These are phyloP conservation scores for Molossus alvarezi DNA, from an alignment of 2,797 vertebrate genomes.

Conservation along the genomic window DNA sequence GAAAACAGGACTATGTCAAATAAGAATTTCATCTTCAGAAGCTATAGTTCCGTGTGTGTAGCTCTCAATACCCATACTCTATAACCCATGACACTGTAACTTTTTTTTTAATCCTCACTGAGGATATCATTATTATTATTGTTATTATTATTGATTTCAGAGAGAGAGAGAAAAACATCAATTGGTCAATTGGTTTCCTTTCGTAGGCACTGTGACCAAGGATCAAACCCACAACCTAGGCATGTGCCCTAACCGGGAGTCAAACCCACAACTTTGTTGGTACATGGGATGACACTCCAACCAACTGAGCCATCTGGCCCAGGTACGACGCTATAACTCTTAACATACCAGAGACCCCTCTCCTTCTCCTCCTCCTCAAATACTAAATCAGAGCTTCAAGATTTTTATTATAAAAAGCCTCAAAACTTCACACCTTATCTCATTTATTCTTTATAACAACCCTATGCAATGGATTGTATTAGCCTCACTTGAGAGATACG, in stretches of 20 bases:
- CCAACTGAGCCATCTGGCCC: no score
- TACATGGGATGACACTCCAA: no score
- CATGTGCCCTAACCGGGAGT: no score
- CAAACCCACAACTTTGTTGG: no score
- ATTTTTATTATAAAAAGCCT: background rate
- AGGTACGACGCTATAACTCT: background rate
- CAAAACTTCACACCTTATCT: background rate
- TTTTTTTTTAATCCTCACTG: background rate
- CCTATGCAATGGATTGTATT: background rate
- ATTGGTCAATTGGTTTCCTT: no score
- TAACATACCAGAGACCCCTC: background rate
- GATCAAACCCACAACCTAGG: no score
- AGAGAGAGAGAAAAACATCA: no score
- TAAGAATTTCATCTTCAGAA: conserved; percentile 2
- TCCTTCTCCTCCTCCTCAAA: background rate
- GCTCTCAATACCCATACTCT: background rate
- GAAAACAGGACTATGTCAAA: background rate
- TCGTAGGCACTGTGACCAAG: no score
- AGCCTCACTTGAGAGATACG: background rate
- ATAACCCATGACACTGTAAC: background rate
- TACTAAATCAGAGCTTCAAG: background rate
- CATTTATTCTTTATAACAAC: conserved; percentile 19
- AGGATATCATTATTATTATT: no score
- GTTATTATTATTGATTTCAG: no score
- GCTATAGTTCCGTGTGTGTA: background rate